These are phyloP conservation scores for Pachliopta kotzebuea DNA, from an alignment of 2,888 invertebrate species.

Conservation along the genomic window DNA sequence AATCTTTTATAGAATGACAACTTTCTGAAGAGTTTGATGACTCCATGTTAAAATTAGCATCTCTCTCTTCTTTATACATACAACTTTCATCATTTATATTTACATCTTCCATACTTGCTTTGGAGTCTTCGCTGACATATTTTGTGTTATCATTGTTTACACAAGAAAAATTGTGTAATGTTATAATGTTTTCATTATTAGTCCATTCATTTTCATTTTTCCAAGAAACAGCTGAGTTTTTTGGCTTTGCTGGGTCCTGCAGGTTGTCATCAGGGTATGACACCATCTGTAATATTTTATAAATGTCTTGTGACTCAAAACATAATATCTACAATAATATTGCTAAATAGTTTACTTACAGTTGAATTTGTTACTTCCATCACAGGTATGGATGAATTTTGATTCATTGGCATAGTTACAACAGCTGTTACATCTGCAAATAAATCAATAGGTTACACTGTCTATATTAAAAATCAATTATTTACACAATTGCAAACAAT, in stretches of 20 bases:
- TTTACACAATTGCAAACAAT: conserved; percentile 13
- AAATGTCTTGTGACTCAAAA: not conserved
- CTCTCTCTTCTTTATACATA: conserved; percentile 71
- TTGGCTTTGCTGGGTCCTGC: conserved; percentile 72
- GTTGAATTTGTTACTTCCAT: conserved; percentile 75
- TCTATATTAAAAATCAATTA: conserved; percentile 16
- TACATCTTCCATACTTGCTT: conserved; percentile 72
- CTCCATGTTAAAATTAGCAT: conserved; percentile 74
- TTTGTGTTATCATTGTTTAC: conserved; percentile 60
- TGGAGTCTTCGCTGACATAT: conserved; percentile 72
- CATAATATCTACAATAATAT: not conserved
- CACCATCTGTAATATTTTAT: conserved; percentile 52
- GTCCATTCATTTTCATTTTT: conserved; percentile 67
- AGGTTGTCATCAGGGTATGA: conserved; percentile 71
- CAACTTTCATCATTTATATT: conserved; percentile 72
- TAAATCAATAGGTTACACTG: conserved; percentile 12
- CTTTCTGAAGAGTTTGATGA: conserved; percentile 75
- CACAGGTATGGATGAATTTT: conserved; percentile 71
- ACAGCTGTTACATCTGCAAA: conserved; percentile 74
- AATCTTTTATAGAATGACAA: conserved; percentile 71
- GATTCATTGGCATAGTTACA: conserved; percentile 72
- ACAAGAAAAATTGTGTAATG: conserved; percentile 62
- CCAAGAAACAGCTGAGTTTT: conserved; percentile 71
- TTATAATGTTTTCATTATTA: conserved; percentile 62
- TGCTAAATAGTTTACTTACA: conserved; percentile 48